Evolutionary conservation across 2,113 vertebrate genomes (phyloP).

Genomic region (Tiliqua scincoides): DNA sequence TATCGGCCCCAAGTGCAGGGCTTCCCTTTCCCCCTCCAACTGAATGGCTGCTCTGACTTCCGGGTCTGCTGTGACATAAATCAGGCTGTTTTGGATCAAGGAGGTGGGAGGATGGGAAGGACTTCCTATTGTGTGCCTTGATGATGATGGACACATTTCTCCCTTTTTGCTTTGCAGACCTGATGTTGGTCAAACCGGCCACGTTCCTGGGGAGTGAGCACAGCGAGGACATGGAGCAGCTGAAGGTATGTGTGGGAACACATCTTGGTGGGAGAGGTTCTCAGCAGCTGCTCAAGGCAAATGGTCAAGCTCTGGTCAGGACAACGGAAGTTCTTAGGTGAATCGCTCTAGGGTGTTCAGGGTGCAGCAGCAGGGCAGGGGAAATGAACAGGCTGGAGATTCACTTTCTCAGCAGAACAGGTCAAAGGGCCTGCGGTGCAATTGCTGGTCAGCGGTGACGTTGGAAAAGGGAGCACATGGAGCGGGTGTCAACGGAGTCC

Average conservation of each 20-base stretch:
- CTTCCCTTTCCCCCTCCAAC: not conserved
- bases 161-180: conserved; percentile 77
- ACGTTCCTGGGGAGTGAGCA: conserved; percentile 69
- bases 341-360: not conserved
- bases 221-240: conserved; percentile 66
- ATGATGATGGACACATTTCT: not conserved
- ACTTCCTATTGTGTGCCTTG: not conserved
- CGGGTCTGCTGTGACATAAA: not conserved
- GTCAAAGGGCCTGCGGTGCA: too few species aligned
- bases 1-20: not conserved
- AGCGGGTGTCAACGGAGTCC: too few species aligned
- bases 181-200: conserved; percentile 70
- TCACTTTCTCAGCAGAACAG: not conserved
- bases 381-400: not conserved
- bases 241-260: conserved; percentile 67
- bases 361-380: too few species aligned
- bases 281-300: not conserved
- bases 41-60: not conserved
- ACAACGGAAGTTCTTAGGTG: not conserved
- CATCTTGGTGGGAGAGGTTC: not conserved
- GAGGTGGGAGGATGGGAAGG: not conserved
- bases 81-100: not conserved
- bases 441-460: too few species aligned
- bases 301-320: not conserved
- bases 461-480: too few species aligned